Base-by-base conservation (phyloP, 1,140 invertebrate genomes). In the Periplaneta americana region DNA sequence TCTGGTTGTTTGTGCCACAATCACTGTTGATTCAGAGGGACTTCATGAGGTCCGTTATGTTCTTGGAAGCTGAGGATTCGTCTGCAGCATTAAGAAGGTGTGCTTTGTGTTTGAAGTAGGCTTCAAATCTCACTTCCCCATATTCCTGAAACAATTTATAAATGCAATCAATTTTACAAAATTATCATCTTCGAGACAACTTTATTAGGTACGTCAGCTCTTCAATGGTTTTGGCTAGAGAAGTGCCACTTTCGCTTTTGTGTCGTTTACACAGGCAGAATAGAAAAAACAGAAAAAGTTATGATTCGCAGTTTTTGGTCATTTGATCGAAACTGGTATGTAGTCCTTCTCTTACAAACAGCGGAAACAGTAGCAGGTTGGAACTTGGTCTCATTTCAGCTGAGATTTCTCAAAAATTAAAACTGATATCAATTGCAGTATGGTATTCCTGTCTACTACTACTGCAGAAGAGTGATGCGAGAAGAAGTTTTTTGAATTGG, bases 61-160 rank as follows among this genome's bases (percentile, higher is more conserved):
- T 48, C 10, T 48, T 18, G 6, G 39, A 48, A 5, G 17, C 39
- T 1, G 10, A 22, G 6, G 8, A 48, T 10, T 48, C 39, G n/a
- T 48, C 39, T 48, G 17, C 17, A 18, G 11, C n/a, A 48, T 22
- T 48, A 22, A 48, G 17, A 48, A 77, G n/a, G 33, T n/a, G 15
- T 35, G 76, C 33, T 34, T 81, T 81, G 34, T 81, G 80, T 77
- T 81, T 76, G 80, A 77, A 81, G 74, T 81, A 81, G 31, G 74
- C 74, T 2, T 81, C 35, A 35, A 81, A 81, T 66, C 80, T 76
- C 11, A 80, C 80, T 77, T 85, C 81, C 37, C 84, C 85, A 81
- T 83, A 85, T 34, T 82, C 83, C 85, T 85, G 82, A 77, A 85
- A 83, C 66, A 82, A 39, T 34, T 11, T 9, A 75, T 31, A 75